Evolutionary conservation across 2,113 vertebrate species (phyloP).

Genomic region (Pyxicephalus adspersus): DNA sequence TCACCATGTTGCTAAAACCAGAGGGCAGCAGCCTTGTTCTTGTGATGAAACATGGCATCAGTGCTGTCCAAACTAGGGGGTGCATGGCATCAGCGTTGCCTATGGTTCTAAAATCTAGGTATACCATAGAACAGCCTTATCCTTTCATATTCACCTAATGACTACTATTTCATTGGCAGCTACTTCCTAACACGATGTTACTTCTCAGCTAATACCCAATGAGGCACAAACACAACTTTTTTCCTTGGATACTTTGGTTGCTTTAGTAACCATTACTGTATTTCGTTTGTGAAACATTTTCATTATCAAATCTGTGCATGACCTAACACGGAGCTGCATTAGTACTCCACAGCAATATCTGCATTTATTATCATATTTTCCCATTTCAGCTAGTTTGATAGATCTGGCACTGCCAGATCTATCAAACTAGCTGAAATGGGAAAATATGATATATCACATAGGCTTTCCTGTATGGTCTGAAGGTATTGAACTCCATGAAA

Average conservation of each 20-base stretch:
- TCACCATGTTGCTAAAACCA: too few species aligned
- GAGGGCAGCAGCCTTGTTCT: too few species aligned
- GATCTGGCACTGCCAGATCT: not conserved
- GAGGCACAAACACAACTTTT: not conserved
- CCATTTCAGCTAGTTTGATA: not conserved
- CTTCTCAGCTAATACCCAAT: not conserved
- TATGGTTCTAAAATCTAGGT: too few species aligned
- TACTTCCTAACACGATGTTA: not conserved
- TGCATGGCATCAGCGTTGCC: too few species aligned
- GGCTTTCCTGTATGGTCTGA: not conserved
- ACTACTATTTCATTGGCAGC: not conserved
- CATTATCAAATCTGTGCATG: not conserved
- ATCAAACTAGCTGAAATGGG: too few species aligned
- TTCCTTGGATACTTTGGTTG: not conserved
- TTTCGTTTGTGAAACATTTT: not conserved
- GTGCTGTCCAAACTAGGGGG: too few species aligned
- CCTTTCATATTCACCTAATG: not conserved
- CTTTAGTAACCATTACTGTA: slow-evolving; percentile 5
- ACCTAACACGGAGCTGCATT: not conserved
- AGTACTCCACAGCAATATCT: not conserved
- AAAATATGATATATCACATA: not conserved
- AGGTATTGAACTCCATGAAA: not conserved
- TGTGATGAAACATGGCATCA: too few species aligned
- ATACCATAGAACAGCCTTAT: not conserved
- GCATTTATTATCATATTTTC: not conserved